Evolutionary conservation across 2,888 invertebrate genomes (phyloP).

Genomic region (Tipula confusa): DNA sequence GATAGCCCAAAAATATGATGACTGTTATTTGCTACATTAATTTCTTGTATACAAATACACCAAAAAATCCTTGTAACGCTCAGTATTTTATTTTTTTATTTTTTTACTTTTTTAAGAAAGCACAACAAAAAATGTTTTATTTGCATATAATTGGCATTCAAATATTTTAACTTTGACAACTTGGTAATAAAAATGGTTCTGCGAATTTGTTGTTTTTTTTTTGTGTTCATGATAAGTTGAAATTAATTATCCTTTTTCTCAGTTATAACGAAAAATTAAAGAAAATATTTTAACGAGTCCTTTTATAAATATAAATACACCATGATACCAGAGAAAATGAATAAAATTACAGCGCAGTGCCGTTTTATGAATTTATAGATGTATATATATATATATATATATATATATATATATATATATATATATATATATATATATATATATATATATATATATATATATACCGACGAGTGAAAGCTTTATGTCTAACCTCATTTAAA

Average conservation of each 20-base stretch:
- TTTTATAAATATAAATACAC: neutral
- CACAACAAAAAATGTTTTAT: neutral
- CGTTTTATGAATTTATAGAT: no score
- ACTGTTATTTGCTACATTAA: neutral
- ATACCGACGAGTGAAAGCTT: neutral
- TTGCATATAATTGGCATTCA: slow-evolving; percentile 3
- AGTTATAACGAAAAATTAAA: neutral
- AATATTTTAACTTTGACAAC: slow-evolving; percentile 3
- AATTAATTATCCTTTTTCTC: slow-evolving; percentile 25
- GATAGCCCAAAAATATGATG: neutral
- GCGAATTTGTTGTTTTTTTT: neutral
- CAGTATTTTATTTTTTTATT: neutral
- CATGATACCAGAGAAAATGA: neutral
- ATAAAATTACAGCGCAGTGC: neutral
- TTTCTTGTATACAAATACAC: neutral
- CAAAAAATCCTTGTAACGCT: neutral
- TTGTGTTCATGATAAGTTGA: neutral
- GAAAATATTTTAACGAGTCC: slow-evolving; percentile 20
- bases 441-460: no score
- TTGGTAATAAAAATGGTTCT: neutral
- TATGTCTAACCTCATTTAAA: neutral
- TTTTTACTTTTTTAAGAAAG: no score
- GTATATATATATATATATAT: no score
- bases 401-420: no score
- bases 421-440: no score